Conservation (phyloP, 2,113 vertebrate species). For the Eublepharis macularius region DNA sequence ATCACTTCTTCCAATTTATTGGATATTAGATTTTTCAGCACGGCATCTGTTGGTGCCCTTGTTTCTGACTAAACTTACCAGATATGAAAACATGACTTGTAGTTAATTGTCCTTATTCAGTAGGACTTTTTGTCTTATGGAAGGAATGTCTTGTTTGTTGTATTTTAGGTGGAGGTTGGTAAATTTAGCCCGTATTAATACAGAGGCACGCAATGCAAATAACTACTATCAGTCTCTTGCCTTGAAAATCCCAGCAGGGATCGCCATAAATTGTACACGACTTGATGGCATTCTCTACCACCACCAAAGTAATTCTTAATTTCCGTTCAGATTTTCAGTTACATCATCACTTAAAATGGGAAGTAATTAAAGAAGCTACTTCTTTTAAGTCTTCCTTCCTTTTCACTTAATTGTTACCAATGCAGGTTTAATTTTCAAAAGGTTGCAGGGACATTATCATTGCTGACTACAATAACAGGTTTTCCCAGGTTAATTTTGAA, state of each 20-base stretch:
- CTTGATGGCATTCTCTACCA: too few species aligned
- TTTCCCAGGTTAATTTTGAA: background rate
- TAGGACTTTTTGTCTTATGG: background rate
- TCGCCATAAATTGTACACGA: too few species aligned
- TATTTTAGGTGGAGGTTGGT: background rate
- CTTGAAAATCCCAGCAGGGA: too few species aligned
- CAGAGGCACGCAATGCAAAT: too few species aligned
- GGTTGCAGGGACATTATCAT: constrained; percentile 19
- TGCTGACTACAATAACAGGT: background rate
- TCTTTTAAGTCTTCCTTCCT: background rate
- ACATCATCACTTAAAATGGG: background rate
- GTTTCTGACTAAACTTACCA: background rate
- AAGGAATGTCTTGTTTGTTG: background rate
- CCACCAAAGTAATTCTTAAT: background rate
- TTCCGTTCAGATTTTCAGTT: constrained; percentile 15
- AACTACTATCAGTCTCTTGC: too few species aligned
- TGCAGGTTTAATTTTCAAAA: constrained; percentile 12
- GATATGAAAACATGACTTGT: background rate
- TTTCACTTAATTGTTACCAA: background rate
- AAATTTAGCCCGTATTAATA: background rate
- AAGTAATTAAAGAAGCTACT: background rate
- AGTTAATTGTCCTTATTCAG: background rate
- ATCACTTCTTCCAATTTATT: background rate
- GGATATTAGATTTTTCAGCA: background rate
- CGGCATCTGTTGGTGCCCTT: background rate